Conservation (phyloP, 2,888 invertebrate genomes). For the Adelphocoris suturalis region DNA sequence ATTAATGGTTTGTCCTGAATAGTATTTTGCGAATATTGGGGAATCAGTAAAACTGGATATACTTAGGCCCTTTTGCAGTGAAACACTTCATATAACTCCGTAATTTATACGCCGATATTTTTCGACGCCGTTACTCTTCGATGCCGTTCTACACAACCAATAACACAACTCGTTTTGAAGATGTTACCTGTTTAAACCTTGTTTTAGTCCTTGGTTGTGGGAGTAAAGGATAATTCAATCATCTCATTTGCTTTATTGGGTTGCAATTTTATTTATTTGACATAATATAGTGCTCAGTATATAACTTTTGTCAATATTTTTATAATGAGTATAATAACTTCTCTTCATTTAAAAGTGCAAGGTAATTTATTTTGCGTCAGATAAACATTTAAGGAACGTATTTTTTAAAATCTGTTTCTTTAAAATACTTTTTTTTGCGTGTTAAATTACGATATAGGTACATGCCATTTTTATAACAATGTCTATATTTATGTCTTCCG, state of each 20-base stretch:
- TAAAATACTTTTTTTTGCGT: constrained; percentile 40
- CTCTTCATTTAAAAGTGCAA: constrained; percentile 23
- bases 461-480: constrained; percentile 23
- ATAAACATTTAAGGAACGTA: constrained; percentile 52
- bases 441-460: constrained; percentile 34
- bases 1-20: too few species aligned
- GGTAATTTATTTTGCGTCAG: constrained; percentile 51
- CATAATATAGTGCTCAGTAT: background rate
- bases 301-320: background rate
- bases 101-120: too few species aligned
- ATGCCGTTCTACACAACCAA: too few species aligned
- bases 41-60: too few species aligned
- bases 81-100: too few species aligned
- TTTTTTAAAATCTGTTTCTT: background rate
- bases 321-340: constrained; percentile 24
- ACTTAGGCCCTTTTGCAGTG: too few species aligned
- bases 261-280: constrained; percentile 26
- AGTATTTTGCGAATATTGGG: too few species aligned
- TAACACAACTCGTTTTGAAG: too few species aligned
- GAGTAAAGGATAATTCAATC: too few species aligned
- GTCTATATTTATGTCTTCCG: background rate
- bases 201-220: too few species aligned
- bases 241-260: background rate
- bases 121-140: too few species aligned
- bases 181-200: too few species aligned